A percentile compares a stretch with the other conserved stretches of the same genome.
phyloP scores from a whole-genome alignment of 2,888 invertebrate species.

The Spatulosminthurus flaviceps region DNA sequence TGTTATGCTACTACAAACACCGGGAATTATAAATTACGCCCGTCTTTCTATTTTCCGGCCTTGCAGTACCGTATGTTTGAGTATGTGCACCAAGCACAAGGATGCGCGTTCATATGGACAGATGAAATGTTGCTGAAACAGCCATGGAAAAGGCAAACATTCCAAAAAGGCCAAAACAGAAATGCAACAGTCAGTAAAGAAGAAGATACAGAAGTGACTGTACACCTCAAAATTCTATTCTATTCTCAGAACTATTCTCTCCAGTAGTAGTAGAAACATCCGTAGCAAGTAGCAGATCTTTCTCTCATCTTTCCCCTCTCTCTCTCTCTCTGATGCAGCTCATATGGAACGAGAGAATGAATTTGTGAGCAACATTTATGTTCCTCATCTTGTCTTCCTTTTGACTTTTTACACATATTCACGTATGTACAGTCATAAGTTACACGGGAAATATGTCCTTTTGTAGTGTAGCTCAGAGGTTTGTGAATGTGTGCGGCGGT shows the following conservation, averaged over 20 bases:
- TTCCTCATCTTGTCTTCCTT: constrained; percentile 2
- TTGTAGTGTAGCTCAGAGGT: constrained; percentile 19
- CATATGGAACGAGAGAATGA: constrained; percentile 13
- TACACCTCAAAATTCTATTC: constrained; percentile 1
- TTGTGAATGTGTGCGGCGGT: constrained; percentile 22
- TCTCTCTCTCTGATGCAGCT: constrained; percentile 2
- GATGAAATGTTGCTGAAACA: constrained; percentile 45
- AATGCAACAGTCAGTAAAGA: neutral
- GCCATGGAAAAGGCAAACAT: constrained; percentile 44
- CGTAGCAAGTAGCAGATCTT: no score
- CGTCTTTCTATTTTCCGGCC: no score
- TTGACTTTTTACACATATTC: neutral
- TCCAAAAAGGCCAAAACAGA: constrained; percentile 20
- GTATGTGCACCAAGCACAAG: no score
- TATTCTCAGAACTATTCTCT: constrained; percentile 10
- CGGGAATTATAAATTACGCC: no score
- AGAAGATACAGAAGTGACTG: no score
- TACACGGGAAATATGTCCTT: neutral
- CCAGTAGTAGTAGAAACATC: neutral
- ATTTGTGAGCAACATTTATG: constrained; percentile 8
- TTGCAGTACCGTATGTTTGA: no score
- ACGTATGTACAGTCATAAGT: neutral
- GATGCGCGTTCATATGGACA: constrained; percentile 5
- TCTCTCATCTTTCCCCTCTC: neutral
- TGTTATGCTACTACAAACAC: no score